phyloP scores from a whole-genome alignment of 2,113 vertebrate species.

The Procavia capensis region DNA sequence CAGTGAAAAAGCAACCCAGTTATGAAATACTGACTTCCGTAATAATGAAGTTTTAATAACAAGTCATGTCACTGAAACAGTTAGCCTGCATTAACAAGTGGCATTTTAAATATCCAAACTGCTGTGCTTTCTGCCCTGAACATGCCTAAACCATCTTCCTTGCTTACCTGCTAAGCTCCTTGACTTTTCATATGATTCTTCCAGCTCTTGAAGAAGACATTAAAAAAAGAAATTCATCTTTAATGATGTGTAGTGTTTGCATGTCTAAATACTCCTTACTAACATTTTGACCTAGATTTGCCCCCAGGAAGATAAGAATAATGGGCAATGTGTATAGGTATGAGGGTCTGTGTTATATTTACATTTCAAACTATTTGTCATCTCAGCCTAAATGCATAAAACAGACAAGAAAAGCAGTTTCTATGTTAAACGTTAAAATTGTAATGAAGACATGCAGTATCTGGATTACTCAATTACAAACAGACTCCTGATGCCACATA shows the following conservation, averaged over 20 bases:
- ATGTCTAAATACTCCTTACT: neutral
- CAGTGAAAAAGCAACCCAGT: neutral
- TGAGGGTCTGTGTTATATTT: neutral
- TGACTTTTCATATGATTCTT: neutral
- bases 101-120: neutral
- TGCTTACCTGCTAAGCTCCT: neutral
- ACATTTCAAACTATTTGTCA: neutral
- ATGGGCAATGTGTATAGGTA: neutral
- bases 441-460: neutral
- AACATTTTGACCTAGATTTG: neutral
- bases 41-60: neutral
- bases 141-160: neutral
- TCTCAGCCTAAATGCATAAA: slow-evolving; percentile 1
- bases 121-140: neutral
- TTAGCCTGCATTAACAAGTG: neutral
- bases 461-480: neutral
- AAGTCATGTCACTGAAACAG: neutral
- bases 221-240: neutral
- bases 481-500: neutral
- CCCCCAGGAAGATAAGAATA: neutral
- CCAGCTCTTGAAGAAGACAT: neutral
- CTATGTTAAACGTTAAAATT: slow-evolving; percentile 17
- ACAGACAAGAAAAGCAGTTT: neutral
- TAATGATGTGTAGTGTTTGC: neutral
- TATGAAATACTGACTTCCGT: neutral